Percentiles rank a stretch among this genome's conserved stretches.
Evolutionary conservation across 2,797 vertebrate species (phyloP).

Genomic region (Triplophysa yarkandensis): DNA sequence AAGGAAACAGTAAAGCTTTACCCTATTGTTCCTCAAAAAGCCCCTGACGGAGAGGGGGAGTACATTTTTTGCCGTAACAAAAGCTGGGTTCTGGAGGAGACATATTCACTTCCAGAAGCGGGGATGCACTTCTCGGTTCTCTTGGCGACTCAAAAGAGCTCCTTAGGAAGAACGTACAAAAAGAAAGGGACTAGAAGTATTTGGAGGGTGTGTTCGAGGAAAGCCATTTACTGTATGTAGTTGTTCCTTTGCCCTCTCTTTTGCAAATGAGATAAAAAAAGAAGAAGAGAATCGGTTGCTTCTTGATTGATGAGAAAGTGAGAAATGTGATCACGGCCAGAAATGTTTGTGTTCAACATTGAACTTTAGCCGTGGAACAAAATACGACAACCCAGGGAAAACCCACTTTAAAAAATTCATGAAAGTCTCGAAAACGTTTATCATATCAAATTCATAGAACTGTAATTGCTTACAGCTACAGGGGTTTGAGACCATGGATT

Average conservation of each 20-base stretch:
- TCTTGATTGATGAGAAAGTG: conserved; percentile 48
- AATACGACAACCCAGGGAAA: conserved; percentile 40
- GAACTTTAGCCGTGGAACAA: conserved; percentile 43
- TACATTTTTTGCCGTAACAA: conserved; percentile 71
- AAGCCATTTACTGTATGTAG: conserved; percentile 21
- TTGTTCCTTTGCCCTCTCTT: conserved; percentile 20
- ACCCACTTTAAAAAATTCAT: conserved; percentile 38
- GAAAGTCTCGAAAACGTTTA: conserved; percentile 32
- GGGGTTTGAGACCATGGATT: not conserved
- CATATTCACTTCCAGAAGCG: conserved; percentile 58
- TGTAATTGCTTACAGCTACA: conserved; percentile 15
- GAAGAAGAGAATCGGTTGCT: conserved; percentile 15
- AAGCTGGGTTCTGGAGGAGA: conserved; percentile 66
- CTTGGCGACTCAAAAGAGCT: conserved; percentile 53
- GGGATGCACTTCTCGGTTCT: conserved; percentile 43
- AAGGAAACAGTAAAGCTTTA: conserved; percentile 66
- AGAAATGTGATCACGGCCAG: conserved; percentile 42
- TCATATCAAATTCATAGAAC: conserved; percentile 31
- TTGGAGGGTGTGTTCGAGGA: not conserved
- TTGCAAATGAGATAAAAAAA: not conserved
- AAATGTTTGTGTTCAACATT: conserved; percentile 38
- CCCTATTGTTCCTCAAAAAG: conserved; percentile 66
- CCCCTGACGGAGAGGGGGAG: conserved; percentile 58
- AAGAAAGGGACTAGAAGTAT: conserved; percentile 41
- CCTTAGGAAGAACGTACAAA: conserved; percentile 37